Evolutionary conservation across 2,113 vertebrate genomes (phyloP).

Genomic region (Otocyon megalotis): DNA sequence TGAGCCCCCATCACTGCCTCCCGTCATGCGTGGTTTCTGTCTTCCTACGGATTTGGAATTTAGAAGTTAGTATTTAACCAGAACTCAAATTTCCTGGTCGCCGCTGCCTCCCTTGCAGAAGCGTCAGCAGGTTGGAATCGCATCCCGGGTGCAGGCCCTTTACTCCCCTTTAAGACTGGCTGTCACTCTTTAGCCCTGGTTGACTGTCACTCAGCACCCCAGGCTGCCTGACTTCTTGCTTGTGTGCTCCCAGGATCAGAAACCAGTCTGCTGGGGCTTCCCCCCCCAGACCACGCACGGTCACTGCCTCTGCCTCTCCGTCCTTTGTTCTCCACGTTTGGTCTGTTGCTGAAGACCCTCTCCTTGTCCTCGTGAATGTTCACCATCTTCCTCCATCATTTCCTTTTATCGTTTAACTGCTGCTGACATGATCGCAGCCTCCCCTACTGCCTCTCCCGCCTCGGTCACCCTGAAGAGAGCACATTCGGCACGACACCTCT

Average conservation of each 20-base stretch:
- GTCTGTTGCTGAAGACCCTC: not conserved
- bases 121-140: not conserved
- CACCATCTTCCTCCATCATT: not conserved
- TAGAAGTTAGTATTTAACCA: slow-evolving; percentile 72
- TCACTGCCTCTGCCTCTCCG: slow-evolving; percentile 32
- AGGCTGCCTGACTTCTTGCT: slow-evolving; percentile 79
- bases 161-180: slow-evolving; percentile 55
- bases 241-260: slow-evolving; percentile 74
- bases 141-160: not conserved
- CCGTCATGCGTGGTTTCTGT: slow-evolving; percentile 51
- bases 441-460: not conserved
- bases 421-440: not conserved
- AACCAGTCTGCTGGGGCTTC: slow-evolving; percentile 35
- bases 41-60: slow-evolving; percentile 54
- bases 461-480: not conserved
- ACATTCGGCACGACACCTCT: fast-evolving
- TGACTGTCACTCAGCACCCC: slow-evolving; percentile 58
- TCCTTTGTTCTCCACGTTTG: slow-evolving; percentile 3
- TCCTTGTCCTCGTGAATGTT: not conserved
- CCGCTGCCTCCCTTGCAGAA: not conserved
- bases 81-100: slow-evolving; percentile 25
- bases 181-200: slow-evolving; percentile 81
- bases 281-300: not conserved
- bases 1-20: not conserved
- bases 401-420: not conserved